phyloP scores from a whole-genome alignment of 1,140 invertebrate species.

The Belonocnema kinseyi region DNA sequence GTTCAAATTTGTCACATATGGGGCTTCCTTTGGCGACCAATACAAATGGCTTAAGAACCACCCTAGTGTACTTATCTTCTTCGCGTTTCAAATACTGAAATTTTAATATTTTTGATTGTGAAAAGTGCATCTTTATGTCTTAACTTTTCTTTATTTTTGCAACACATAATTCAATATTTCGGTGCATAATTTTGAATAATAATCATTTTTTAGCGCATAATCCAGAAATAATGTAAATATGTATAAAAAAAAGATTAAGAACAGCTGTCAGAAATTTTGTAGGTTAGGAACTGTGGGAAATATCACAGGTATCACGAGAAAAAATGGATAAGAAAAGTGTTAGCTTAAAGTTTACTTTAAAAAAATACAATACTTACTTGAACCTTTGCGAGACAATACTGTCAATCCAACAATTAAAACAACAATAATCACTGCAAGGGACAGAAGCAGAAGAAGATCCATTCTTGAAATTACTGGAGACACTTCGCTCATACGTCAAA shows the following conservation, averaged over 20 bases:
- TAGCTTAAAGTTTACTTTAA: constrained; percentile 1
- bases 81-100: too few species aligned
- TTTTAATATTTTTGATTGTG: too few species aligned
- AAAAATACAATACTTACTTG: constrained; percentile 49
- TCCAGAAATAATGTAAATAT: background rate
- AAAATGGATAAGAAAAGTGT: background rate
- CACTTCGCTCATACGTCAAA: constrained; percentile 1
- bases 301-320: background rate
- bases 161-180: too few species aligned
- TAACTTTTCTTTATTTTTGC: too few species aligned
- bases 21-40: too few species aligned
- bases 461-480: constrained; percentile 55
- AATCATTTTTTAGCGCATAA: too few species aligned
- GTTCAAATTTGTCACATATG: too few species aligned
- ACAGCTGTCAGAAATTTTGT: constrained; percentile 45
- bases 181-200: background rate
- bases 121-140: too few species aligned
- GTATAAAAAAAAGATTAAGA: background rate
- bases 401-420: constrained; percentile 72
- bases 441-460: constrained; percentile 74
- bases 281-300: constrained; percentile 41
- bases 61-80: too few species aligned
- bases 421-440: constrained; percentile 70
- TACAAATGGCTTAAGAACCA: too few species aligned
- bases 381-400: constrained; percentile 59